Evolutionary conservation across 2,797 vertebrate genomes (phyloP).

Genomic region (Malacoraja senta): DNA sequence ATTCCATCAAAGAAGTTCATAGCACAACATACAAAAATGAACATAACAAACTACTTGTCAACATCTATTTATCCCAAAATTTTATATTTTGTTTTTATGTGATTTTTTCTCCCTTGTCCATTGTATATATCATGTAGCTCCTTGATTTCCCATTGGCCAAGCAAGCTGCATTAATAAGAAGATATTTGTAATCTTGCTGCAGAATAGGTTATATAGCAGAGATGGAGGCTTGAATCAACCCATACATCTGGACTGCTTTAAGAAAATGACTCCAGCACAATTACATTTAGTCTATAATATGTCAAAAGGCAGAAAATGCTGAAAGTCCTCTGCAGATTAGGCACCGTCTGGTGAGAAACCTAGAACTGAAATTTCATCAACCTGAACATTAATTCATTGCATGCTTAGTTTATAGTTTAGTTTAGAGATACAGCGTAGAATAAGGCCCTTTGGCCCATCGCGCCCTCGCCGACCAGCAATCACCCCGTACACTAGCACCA

Average conservation of each 20-base stretch:
- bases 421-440: no score
- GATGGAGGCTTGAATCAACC: not conserved
- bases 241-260: not conserved
- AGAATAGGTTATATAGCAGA: not conserved
- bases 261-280: not conserved
- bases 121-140: not conserved
- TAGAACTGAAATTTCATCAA: no score
- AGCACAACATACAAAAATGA: no score
- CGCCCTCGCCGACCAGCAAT: no score
- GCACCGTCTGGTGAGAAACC: no score
- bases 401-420: not conserved
- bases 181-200: not conserved
- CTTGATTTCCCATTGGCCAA: not conserved
- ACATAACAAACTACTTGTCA: no score
- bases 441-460: no score
- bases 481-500: no score
- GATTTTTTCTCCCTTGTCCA: not conserved
- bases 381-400: not conserved
- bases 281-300: not conserved
- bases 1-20: not conserved
- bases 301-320: not conserved
- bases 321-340: no score
- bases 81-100: not conserved
- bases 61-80: no score
- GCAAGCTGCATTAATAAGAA: not conserved